These are phyloP conservation scores for Temnothorax unifasciatus DNA, from an alignment of 2,888 invertebrate species.

Conservation along the genomic window DNA sequence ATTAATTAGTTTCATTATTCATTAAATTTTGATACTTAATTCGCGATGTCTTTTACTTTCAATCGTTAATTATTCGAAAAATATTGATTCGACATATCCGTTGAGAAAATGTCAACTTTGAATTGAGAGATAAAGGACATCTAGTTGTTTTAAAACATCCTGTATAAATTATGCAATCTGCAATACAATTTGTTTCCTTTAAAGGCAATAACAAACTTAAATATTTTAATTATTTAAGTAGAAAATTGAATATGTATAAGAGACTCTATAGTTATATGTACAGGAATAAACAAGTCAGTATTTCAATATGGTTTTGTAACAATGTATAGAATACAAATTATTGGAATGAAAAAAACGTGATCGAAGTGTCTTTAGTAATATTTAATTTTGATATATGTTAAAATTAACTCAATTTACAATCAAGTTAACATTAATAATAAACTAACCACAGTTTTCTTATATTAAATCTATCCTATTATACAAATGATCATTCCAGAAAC, in stretches of 20 bases:
- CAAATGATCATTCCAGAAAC: slow-evolving; percentile 74
- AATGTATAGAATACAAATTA: slow-evolving; percentile 56
- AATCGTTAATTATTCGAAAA: background rate
- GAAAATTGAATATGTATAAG: slow-evolving; percentile 21
- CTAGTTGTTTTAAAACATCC: background rate
- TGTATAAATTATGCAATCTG: background rate
- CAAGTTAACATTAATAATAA: slow-evolving; percentile 76
- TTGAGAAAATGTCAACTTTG: background rate
- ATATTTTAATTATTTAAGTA: slow-evolving; percentile 24
- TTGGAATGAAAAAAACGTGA: slow-evolving; percentile 71
- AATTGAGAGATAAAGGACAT: slow-evolving; percentile 1
- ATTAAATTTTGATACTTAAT: background rate
- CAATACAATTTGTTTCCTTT: background rate
- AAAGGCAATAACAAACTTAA: background rate
- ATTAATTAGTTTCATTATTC: background rate
- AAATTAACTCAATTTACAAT: slow-evolving; percentile 77
- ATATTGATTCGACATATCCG: background rate
- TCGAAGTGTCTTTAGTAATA: slow-evolving; percentile 70
- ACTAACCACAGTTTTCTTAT: slow-evolving; percentile 73
- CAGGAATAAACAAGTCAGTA: background rate
- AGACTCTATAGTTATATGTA: slow-evolving; percentile 9
- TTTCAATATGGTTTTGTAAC: slow-evolving; percentile 19
- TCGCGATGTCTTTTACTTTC: background rate
- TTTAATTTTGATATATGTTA: slow-evolving; percentile 76
- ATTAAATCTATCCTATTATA: slow-evolving; percentile 77